Evolutionary conservation across 2,888 invertebrate species (phyloP).

Genomic region (Orgyia antiqua): DNA sequence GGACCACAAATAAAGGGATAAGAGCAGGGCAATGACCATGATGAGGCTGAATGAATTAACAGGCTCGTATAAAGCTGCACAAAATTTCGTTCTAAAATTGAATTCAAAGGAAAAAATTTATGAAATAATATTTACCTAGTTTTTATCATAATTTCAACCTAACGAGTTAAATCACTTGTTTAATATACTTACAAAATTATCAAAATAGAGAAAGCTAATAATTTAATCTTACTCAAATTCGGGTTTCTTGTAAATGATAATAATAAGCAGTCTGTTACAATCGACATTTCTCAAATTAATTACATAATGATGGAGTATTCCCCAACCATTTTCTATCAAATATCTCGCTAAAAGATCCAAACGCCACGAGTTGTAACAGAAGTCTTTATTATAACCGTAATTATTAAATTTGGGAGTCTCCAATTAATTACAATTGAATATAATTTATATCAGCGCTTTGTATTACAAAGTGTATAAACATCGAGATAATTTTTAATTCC

Average conservation of each 20-base stretch:
- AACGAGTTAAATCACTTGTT: no score
- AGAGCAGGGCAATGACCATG: no score
- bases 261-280: neutral
- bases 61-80: no score
- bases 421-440: constrained; percentile 15
- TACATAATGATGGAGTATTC: constrained; percentile 2
- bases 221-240: neutral
- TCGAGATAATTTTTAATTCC: neutral
- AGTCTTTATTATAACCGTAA: constrained; percentile 16
- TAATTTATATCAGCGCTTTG: constrained; percentile 2
- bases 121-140: no score
- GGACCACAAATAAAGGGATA: no score
- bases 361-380: constrained; percentile 13
- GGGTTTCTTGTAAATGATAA: neutral
- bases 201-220: neutral
- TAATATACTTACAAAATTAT: no score
- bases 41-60: no score
- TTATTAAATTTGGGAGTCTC: constrained; percentile 15
- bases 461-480: neutral
- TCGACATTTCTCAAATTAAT: constrained; percentile 4
- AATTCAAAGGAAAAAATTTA: no score
- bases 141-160: no score
- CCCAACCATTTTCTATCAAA: constrained; percentile 7
- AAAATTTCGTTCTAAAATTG: no score
- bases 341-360: constrained; percentile 8